A percentile compares a stretch with the other conserved stretches of the same genome.
Evolutionary conservation across 2,888 invertebrate genomes (phyloP).

Genomic region (Thalpophila matura): DNA sequence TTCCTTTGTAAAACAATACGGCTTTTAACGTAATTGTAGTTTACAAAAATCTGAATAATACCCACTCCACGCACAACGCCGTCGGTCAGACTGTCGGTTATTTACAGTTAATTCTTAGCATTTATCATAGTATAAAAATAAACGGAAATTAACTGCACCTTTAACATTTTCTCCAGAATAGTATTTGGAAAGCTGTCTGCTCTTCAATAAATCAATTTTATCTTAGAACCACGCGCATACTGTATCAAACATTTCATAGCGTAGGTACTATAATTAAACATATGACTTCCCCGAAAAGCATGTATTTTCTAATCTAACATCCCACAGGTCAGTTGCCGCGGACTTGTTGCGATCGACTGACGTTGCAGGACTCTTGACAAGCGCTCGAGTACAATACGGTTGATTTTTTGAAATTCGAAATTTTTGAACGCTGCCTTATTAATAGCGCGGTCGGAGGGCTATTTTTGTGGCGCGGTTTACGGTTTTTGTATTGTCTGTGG

Average conservation of each 20-base stretch:
- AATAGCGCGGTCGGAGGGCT: slow-evolving; percentile 20
- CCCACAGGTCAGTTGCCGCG: slow-evolving; percentile 80
- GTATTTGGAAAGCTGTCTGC: slow-evolving; percentile 36
- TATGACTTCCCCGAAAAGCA: slow-evolving; percentile 81
- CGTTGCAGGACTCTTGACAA: slow-evolving; percentile 80
- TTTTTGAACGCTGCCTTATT: slow-evolving; percentile 21
- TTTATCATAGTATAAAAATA: slow-evolving; percentile 15
- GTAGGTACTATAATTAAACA: slow-evolving; percentile 82
- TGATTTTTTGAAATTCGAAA: slow-evolving; percentile 51
- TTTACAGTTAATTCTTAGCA: slow-evolving; percentile 20
- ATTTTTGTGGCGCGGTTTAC: slow-evolving; percentile 48
- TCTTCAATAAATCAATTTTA: slow-evolving; percentile 56
- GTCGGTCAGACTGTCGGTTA: not conserved
- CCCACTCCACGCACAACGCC: slow-evolving; percentile 4
- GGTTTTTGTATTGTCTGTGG: slow-evolving; percentile 37
- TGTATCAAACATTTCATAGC: slow-evolving; percentile 70
- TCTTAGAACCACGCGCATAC: slow-evolving; percentile 64
- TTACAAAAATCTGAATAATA: slow-evolving; percentile 7
- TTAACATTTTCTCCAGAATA: slow-evolving; percentile 29
- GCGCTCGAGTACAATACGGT: slow-evolving; percentile 79
- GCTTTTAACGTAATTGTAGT: no score
- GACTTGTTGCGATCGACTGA: slow-evolving; percentile 77
- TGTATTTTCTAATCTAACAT: slow-evolving; percentile 79
- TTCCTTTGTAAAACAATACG: no score
- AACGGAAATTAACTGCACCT: slow-evolving; percentile 34